Conservation (phyloP, 2,113 vertebrate genomes). For the Gadus macrocephalus region DNA sequence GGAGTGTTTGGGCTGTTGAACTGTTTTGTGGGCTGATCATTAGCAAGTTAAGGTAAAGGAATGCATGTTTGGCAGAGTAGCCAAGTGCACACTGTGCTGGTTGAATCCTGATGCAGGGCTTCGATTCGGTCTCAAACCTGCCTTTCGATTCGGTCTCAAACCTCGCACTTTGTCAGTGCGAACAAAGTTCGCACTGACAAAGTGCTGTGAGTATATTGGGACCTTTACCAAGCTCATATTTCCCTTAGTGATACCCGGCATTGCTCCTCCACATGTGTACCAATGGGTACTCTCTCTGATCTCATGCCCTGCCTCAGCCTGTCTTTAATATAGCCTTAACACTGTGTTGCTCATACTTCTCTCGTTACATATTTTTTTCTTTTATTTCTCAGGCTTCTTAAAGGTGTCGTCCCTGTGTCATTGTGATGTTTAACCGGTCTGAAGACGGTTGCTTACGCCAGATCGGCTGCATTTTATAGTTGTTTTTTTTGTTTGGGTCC, state of each 20-base stretch:
- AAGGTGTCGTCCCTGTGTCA: neutral
- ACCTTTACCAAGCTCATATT: neutral
- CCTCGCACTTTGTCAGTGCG: neutral
- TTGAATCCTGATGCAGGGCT: no score
- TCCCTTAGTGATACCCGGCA: neutral
- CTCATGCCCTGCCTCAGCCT: neutral
- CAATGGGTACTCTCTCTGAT: no score
- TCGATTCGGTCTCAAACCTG: no score
- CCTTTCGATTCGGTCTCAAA: no score
- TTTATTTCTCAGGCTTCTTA: slow-evolving; percentile 5
- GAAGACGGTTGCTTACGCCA: slow-evolving; percentile 20
- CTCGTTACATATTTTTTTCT: neutral
- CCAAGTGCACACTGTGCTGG: no score
- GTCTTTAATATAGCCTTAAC: neutral
- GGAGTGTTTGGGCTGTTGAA: no score
- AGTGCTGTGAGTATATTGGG: neutral
- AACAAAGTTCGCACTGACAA: neutral
- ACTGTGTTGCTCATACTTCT: neutral
- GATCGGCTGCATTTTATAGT: slow-evolving; percentile 31
- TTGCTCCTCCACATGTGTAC: neutral
- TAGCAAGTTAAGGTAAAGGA: no score
- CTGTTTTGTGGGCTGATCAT: no score
- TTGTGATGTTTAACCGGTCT: neutral
- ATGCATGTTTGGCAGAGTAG: no score
- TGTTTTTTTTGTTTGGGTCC: slow-evolving; percentile 14